phyloP scores from a whole-genome alignment of 2,797 vertebrate genomes.

The Meriones psammophilus region DNA sequence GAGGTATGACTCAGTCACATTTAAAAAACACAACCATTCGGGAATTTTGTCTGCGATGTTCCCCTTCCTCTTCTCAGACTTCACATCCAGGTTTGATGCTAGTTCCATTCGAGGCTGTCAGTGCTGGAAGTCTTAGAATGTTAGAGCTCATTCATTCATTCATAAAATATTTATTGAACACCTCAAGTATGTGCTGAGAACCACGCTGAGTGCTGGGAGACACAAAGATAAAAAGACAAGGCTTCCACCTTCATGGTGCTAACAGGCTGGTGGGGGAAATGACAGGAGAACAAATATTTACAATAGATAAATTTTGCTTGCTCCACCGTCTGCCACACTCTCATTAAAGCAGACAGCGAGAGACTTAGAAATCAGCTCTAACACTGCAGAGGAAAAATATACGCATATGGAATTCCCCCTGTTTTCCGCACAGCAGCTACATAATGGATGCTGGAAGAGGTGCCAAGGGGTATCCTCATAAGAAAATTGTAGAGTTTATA shows the following conservation, averaged over 20 bases:
- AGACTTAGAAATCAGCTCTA: not conserved
- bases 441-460: not conserved
- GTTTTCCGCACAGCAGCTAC: not conserved
- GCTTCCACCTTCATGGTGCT: not conserved
- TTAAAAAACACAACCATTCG: not conserved
- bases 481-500: not conserved
- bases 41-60: not conserved
- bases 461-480: not conserved
- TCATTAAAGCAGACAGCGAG: not conserved
- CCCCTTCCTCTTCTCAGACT: not conserved
- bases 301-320: not conserved
- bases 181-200: conserved; percentile 28
- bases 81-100: not conserved
- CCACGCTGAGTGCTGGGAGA: not conserved
- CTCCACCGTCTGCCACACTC: conserved; percentile 26
- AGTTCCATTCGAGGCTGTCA: not conserved
- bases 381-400: not conserved
- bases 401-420: not conserved
- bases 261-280: not conserved
- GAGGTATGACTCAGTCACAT: not conserved
- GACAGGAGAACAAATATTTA: not conserved
- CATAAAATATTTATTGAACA: conserved; percentile 69
- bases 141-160: conserved; percentile 53
- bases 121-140: not conserved
- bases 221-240: conserved; percentile 19